A percentile compares a stretch with the other conserved stretches of the same genome.
These are phyloP conservation scores for Euwallacea similis DNA, from an alignment of 1,140 invertebrate genomes.

Conservation along the genomic window DNA sequence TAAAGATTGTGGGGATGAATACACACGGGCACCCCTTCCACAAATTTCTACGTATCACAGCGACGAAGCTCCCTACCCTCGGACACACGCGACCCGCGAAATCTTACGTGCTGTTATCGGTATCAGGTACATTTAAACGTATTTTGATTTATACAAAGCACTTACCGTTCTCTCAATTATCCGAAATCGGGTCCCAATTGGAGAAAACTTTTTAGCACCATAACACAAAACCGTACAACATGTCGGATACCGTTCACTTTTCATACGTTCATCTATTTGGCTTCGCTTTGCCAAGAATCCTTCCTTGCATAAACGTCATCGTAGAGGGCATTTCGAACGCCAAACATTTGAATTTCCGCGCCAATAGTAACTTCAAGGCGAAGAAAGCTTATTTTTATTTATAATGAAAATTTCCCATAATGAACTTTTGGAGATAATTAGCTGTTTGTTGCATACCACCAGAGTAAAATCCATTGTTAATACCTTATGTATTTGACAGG, in stretches of 20 bases:
- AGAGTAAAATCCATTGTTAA: too few relatives aligned
- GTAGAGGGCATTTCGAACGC: neutral
- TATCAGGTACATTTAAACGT: neutral
- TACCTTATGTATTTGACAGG: too few relatives aligned
- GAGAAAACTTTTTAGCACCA: neutral
- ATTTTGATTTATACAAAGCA: neutral
- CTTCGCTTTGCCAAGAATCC: constrained; percentile 14
- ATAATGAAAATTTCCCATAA: too few relatives aligned
- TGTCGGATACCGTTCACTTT: constrained; percentile 6
- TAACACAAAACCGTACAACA: constrained; percentile 10
- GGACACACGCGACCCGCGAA: constrained; percentile 52
- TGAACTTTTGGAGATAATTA: too few relatives aligned
- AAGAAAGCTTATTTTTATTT: too few relatives aligned
- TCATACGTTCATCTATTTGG: constrained; percentile 4
- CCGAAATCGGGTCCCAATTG: neutral
- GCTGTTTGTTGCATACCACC: too few relatives aligned
- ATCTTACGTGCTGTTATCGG: constrained; percentile 47
- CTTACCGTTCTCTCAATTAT: neutral
- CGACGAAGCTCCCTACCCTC: constrained; percentile 56
- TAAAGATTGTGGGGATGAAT: constrained; percentile 55
- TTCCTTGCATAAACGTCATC: neutral
- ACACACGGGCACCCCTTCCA: constrained; percentile 55
- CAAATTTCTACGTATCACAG: constrained; percentile 52
- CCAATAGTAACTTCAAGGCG: too few relatives aligned
- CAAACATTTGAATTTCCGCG: neutral